Evolutionary conservation across 2,888 invertebrate species (phyloP).

Genomic region (Leptopilina syphax): DNA sequence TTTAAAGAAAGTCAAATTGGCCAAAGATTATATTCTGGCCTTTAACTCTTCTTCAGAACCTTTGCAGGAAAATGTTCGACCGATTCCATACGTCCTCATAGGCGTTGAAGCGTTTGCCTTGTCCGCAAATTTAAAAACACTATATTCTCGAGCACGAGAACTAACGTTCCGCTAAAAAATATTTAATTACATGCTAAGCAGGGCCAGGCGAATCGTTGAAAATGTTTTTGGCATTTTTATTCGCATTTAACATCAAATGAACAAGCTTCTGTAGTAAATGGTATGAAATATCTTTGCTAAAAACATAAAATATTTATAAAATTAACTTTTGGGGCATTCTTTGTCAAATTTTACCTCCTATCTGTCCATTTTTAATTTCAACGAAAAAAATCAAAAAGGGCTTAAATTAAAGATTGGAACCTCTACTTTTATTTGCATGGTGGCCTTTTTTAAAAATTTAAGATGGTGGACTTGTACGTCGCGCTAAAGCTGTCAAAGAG

Average conservation of each 20-base stretch:
- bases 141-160: conserved; percentile 48
- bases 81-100: conserved; percentile 50
- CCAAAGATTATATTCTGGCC: background rate
- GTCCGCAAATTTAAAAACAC: conserved; percentile 49
- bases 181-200: conserved; percentile 53
- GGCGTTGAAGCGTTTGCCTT: conserved; percentile 55
- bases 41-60: conserved; percentile 35
- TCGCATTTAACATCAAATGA: background rate
- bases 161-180: conserved; percentile 40
- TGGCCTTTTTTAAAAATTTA: no score
- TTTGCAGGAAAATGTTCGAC: conserved; percentile 35
- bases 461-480: no score
- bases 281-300: background rate
- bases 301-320: no score
- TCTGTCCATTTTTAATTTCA: no score
- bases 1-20: conserved; percentile 49
- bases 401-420: no score
- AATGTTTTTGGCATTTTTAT: conserved; percentile 52
- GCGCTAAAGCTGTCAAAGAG: no score
- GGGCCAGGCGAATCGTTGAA: conserved; percentile 51
- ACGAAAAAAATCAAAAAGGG: no score
- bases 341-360: no score
- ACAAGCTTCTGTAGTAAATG: background rate
- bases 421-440: no score
- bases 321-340: no score